A percentile compares a stretch with the other conserved stretches of the same genome.
phyloP scores from a whole-genome alignment of 2,113 vertebrate species.

The Eidolon helvum region DNA sequence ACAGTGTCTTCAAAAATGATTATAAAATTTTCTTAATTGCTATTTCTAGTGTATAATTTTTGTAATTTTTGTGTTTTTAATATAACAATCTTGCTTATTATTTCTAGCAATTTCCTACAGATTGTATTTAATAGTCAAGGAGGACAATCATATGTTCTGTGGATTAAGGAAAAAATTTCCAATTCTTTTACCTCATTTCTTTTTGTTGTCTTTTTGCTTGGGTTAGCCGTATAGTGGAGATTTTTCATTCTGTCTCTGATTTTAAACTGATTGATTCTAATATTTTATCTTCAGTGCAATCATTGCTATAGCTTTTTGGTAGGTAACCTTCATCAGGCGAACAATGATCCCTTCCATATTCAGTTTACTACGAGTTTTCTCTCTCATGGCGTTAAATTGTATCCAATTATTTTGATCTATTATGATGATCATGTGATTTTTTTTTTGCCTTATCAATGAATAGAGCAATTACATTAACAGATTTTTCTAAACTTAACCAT shows the following conservation, averaged over 20 bases:
- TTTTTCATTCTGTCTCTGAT: neutral
- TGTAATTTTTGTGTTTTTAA: neutral
- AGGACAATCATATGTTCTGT: neutral
- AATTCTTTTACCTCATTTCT: neutral
- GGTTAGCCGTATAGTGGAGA: neutral
- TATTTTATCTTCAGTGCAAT: neutral
- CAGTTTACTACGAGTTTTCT: neutral
- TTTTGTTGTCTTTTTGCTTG: neutral
- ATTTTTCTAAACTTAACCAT: neutral
- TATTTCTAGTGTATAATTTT: neutral
- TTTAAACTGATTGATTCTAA: neutral
- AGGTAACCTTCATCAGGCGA: neutral
- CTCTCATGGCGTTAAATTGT: neutral
- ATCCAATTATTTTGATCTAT: neutral
- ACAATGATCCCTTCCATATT: neutral
- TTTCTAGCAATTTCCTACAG: neutral
- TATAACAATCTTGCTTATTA: neutral
- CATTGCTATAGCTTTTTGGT: neutral
- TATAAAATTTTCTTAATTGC: neutral
- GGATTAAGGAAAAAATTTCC: neutral
- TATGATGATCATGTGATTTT: neutral
- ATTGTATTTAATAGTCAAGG: neutral
- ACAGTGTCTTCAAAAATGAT: slow-evolving; percentile 16
- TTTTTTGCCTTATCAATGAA: neutral
- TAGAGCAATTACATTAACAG: neutral